Evolutionary conservation across 2,797 vertebrate species (phyloP).

Genomic region (Hippoglossus hippoglossus): DNA sequence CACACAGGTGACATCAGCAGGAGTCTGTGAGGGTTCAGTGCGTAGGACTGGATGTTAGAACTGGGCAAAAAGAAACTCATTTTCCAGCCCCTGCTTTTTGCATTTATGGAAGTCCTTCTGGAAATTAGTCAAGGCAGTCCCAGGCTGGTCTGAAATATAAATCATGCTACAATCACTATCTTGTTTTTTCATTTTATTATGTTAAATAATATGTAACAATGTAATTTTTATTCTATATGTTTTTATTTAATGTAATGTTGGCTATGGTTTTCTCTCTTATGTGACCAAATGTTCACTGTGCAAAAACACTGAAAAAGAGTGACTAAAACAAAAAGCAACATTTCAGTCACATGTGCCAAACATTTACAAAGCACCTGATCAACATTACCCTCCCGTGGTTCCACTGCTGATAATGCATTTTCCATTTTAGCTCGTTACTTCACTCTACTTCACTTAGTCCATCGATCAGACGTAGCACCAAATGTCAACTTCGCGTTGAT

Average conservation of each 20-base stretch:
- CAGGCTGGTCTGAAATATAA: not conserved
- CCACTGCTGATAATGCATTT: slow-evolving; percentile 12
- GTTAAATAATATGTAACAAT: not conserved
- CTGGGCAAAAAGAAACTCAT: slow-evolving; percentile 7
- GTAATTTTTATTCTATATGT: not conserved
- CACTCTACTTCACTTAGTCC: slow-evolving; percentile 10
- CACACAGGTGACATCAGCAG: slow-evolving; percentile 20
- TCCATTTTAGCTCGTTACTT: slow-evolving; percentile 18
- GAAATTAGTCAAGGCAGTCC: not conserved
- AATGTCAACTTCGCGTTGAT: slow-evolving; percentile 39
- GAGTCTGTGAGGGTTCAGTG: slow-evolving; percentile 4
- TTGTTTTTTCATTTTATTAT: not conserved
- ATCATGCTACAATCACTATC: not conserved
- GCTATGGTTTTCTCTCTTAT: not conserved
- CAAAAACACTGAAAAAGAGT: not conserved
- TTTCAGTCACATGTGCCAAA: not conserved
- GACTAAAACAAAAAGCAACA: not conserved
- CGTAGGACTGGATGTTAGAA: slow-evolving; percentile 1
- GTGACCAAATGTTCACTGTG: not conserved
- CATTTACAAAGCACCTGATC: slow-evolving; percentile 2
- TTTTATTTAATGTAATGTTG: not conserved
- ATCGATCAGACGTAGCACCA: slow-evolving; percentile 14
- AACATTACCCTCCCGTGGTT: slow-evolving; percentile 8
- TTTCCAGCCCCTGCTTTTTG: not conserved
- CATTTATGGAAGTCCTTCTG: not conserved